phyloP scores from a whole-genome alignment of 2,797 vertebrate species.

The Peromyscus nudipes region DNA sequence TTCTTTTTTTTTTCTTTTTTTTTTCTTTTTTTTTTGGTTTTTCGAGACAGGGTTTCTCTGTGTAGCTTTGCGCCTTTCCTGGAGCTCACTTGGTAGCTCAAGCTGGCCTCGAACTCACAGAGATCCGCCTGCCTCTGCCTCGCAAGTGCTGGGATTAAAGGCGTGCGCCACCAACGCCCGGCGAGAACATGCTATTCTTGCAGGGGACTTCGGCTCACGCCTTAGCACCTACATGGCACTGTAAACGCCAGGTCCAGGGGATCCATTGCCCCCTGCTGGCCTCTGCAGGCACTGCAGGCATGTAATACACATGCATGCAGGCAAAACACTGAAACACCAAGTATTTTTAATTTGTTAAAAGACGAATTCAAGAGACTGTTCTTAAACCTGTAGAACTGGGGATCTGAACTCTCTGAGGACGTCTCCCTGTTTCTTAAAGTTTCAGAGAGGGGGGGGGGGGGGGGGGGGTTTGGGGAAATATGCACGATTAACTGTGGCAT shows the following conservation, averaged over 20 bases:
- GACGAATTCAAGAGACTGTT: background rate
- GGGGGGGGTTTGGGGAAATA: background rate
- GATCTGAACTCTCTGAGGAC: background rate
- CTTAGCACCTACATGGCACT: background rate
- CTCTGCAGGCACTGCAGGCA: background rate
- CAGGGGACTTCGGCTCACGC: background rate
- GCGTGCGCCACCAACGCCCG: too few relatives aligned
- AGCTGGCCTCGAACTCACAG: too few relatives aligned
- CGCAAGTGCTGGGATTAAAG: too few relatives aligned
- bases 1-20: too few relatives aligned
- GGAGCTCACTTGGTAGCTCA: too few relatives aligned
- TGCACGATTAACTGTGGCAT: background rate
- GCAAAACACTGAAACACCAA: background rate
- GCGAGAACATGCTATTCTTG: background rate
- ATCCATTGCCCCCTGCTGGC: background rate
- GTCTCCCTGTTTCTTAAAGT: background rate
- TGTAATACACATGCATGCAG: background rate
- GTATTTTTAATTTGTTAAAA: background rate
- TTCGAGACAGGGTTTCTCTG: too few relatives aligned
- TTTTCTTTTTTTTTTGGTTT: too few relatives aligned
- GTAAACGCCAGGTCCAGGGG: background rate
- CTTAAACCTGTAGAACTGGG: background rate
- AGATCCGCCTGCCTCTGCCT: too few relatives aligned
- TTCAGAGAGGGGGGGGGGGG: background rate
- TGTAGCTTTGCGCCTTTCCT: too few relatives aligned